Evolutionary conservation across 2,888 invertebrate species (phyloP).

Genomic region (Sympetrum striolatum): DNA sequence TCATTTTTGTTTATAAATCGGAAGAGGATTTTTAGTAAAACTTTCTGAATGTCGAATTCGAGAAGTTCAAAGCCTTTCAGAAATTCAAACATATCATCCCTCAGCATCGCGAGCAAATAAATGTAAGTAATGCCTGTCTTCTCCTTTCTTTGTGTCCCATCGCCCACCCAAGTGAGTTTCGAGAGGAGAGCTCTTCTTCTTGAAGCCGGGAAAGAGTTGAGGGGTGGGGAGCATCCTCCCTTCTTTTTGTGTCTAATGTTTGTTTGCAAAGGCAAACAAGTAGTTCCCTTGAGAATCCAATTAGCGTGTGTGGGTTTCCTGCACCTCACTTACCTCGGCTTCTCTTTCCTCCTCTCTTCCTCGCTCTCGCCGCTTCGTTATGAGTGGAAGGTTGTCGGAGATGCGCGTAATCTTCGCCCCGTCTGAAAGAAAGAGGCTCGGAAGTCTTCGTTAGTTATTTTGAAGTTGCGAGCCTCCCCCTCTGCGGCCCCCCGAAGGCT

Average conservation of each 20-base stretch:
- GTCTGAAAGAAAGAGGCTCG: neutral
- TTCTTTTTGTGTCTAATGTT: neutral
- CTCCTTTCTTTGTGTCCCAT: neutral
- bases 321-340: neutral
- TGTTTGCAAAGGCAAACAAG: neutral
- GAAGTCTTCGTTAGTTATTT: neutral
- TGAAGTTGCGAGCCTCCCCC: neutral
- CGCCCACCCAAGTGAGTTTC: neutral
- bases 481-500: neutral
- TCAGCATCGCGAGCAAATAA: too few relatives aligned
- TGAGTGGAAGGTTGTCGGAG: neutral
- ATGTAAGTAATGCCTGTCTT: neutral
- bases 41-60: too few relatives aligned
- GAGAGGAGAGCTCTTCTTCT: neutral
- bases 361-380: neutral
- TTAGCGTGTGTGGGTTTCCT: neutral
- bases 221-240: neutral
- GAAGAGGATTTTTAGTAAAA: too few relatives aligned
- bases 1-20: too few relatives aligned
- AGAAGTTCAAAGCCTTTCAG: too few relatives aligned
- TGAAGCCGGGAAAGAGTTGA: neutral
- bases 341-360: neutral
- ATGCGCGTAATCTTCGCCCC: neutral
- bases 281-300: neutral
- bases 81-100: too few relatives aligned